phyloP scores from a whole-genome alignment of 2,888 invertebrate genomes.

The Tetranychus truncatus region DNA sequence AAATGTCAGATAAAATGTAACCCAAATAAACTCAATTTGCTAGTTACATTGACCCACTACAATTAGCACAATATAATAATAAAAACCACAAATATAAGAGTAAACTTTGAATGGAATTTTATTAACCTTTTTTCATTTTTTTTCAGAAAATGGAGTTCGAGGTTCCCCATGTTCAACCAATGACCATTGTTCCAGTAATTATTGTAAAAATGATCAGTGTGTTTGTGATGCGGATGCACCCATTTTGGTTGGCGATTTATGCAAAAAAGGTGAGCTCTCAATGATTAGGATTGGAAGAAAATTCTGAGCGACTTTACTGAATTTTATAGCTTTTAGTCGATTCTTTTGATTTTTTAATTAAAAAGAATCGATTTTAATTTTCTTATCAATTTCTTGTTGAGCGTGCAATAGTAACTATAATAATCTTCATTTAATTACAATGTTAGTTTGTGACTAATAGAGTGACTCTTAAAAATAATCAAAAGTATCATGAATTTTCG shows the following conservation, averaged over 20 bases:
- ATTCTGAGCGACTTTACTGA: too few species aligned
- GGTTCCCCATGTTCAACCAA: background rate
- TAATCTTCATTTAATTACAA: background rate
- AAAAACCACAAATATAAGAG: background rate
- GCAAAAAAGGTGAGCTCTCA: background rate
- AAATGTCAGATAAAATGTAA: too few species aligned
- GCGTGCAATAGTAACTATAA: background rate
- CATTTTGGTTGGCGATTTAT: background rate
- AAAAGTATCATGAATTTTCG: too few species aligned
- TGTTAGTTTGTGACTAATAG: background rate
- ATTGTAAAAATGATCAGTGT: background rate
- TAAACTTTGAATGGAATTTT: background rate
- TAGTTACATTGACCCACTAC: too few species aligned
- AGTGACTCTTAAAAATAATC: too few species aligned
- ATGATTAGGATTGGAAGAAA: too few species aligned
- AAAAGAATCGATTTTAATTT: background rate
- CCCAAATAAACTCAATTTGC: too few species aligned
- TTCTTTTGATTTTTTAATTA: background rate
- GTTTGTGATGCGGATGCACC: background rate
- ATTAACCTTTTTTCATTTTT: background rate
- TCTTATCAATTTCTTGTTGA: background rate
- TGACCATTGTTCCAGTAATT: background rate
- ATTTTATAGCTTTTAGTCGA: too few species aligned
- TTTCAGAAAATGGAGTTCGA: background rate
- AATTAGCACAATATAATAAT: too few species aligned